Percentiles rank a stretch among this genome's conserved stretches.
Conservation (phyloP, 2,797 vertebrate genomes). For the Clamator glandarius region DNA sequence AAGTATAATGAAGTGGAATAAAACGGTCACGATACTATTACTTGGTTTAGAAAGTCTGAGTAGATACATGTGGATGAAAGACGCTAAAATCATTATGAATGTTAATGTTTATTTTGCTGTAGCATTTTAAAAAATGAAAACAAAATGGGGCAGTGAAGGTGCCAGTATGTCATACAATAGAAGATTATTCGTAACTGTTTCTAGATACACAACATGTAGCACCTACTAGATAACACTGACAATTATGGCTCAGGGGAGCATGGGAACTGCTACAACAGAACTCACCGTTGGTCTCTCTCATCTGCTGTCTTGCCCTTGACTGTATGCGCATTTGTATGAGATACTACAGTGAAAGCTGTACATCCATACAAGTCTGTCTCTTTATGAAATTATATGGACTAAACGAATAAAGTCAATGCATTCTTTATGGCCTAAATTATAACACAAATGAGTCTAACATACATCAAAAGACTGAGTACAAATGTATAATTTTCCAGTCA, state of each 20-base stretch:
- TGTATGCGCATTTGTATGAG: neutral
- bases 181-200: neutral
- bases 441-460: neutral
- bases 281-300: neutral
- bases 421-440: neutral
- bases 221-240: neutral
- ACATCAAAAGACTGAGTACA: neutral
- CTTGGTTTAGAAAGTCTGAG: neutral
- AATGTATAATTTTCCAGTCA: neutral
- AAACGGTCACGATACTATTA: neutral
- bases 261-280: neutral
- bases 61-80: neutral
- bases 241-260: neutral
- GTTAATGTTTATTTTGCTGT: neutral
- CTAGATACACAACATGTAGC: neutral
- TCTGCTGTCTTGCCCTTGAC: neutral
- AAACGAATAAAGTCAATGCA: neutral
- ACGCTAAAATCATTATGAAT: neutral
- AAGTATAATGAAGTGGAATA: neutral
- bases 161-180: neutral
- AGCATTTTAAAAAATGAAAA: neutral
- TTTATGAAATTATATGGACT: neutral
- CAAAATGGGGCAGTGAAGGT: neutral
- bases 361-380: neutral
- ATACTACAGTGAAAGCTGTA: neutral